Evolutionary conservation across 2,113 vertebrate species (phyloP), one percentile per base, ranked within the genome.

Genomic region (Rousettus leschenaultii): DNA sequence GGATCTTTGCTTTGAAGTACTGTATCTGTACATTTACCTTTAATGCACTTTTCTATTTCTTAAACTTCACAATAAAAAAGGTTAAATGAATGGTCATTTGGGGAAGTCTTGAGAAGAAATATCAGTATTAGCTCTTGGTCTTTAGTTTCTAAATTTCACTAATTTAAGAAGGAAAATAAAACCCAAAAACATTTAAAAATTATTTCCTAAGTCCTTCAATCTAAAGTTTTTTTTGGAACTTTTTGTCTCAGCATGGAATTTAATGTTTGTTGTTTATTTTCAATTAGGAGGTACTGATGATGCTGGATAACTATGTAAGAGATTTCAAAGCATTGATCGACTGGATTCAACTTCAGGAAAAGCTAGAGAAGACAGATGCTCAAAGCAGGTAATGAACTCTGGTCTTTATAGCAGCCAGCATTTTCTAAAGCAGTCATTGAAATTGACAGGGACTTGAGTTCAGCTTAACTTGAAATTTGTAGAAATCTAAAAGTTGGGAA

Each of bases 291-390:
- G 99, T 99, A 89, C 96, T 99, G 96, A 99, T 99, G 99, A 99
- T 99, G 99, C 98, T 99, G 96, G 99, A 99, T 98, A 99, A 99
- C 98, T 99, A 99, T 9, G 99, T 99, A 13, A 98, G 99, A 84
- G 99, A 99, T 97, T 99, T 99, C 98, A 99, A 99, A 98, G 99
- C 99, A 45, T 98, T 99, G 97, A 99, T 99, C 93, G 99, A 99
- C 97, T 99, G 99, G 99, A 99, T 99, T 97, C 99, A 99, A 94
- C 99, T 99, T 57, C 99, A 99, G 98, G 99, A 99, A 98, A 99
- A 99, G 98, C 97, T 99, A 83, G 99, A 99, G 98, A 99, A 99
- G 98, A 99, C 99, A 28, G 99, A 99, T 97, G 99, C 99, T 93
- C 99, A 99, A 97, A 99, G 99, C 99, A 99, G 99, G 99, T 99